Evolutionary conservation across 2,113 vertebrate species (phyloP), one percentile per base, ranked within the genome.

Genomic region (Mastomys natalensis): DNA sequence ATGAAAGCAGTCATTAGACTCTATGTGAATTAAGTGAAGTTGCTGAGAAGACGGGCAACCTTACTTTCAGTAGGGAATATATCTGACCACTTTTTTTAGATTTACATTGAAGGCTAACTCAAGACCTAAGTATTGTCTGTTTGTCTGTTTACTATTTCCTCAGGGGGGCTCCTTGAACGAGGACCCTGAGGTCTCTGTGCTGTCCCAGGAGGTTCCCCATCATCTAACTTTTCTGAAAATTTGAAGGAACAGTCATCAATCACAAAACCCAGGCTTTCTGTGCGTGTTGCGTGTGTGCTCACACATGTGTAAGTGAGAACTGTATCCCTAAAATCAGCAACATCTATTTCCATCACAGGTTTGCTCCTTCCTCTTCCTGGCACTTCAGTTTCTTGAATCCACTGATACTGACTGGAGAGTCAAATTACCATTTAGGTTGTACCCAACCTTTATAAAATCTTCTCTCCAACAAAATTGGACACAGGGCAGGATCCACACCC

Each of bases 351-450:
- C 95, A 97, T 95, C 58, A 31, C 2, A 43, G 97, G 95, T 97
- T 97, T 93, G 97, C 95, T 97, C 93, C 93, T 93, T 97, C 95
- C 95, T 95, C 97, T 97, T 97, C 97, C 97, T 72, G 70, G 74
- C 55, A 96, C 90, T 76, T 1, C 0, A 97, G 94, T 26, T 84
- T 96, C 97, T 97, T 88, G 97, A 97, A 97, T 68, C 97, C 4
- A 96, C 92, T 96, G 96, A 89, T 97, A 66, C 51, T 97, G 95
- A 95, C 95, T 72, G 81, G 93, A 98, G 96, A 96, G 43, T 97
- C 73, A 93, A 97, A 86, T 94, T 94, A 53, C 90, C 87, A 96
- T 81, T 87, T 96, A 90, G 97, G 90, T 91, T 93, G 93, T 91
- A 93, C 87, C 70, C 76, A 97, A 97, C 97, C 97, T 96, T 80